Evolutionary conservation across 2,888 invertebrate species (phyloP).

Genomic region (Aquatica leii): DNA sequence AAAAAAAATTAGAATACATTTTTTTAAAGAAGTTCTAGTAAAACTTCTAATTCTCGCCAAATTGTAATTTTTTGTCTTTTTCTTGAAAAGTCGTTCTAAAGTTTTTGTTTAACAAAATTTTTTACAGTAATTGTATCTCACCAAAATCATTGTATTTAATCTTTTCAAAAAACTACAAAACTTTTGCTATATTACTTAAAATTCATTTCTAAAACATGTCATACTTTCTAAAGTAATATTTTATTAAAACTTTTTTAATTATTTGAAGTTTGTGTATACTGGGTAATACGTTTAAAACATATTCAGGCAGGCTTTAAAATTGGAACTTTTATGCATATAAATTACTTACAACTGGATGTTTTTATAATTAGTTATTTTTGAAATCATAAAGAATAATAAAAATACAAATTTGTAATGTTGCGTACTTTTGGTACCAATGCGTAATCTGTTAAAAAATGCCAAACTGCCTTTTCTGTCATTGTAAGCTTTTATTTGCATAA

Average conservation of each 20-base stretch:
- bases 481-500: constrained; percentile 12
- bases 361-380: constrained; percentile 4
- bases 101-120: no score
- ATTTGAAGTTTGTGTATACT: constrained; percentile 7
- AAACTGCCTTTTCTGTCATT: constrained; percentile 7
- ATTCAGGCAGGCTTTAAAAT: constrained; percentile 5
- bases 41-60: no score
- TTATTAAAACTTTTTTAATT: constrained; percentile 14
- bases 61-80: no score
- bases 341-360: constrained; percentile 9
- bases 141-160: constrained; percentile 6
- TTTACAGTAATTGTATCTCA: no score
- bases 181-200: constrained; percentile 14
- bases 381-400: no score
- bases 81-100: no score
- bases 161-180: constrained; percentile 6
- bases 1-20: no score
- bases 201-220: constrained; percentile 10
- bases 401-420: no score
- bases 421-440: no score
- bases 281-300: constrained; percentile 9
- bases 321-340: constrained; percentile 11
- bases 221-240: constrained; percentile 11
- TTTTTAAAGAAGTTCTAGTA: no score
- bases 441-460: background rate